Base-by-base conservation (phyloP, 2,113 vertebrate genomes). In the Ardeotis arabs region DNA sequence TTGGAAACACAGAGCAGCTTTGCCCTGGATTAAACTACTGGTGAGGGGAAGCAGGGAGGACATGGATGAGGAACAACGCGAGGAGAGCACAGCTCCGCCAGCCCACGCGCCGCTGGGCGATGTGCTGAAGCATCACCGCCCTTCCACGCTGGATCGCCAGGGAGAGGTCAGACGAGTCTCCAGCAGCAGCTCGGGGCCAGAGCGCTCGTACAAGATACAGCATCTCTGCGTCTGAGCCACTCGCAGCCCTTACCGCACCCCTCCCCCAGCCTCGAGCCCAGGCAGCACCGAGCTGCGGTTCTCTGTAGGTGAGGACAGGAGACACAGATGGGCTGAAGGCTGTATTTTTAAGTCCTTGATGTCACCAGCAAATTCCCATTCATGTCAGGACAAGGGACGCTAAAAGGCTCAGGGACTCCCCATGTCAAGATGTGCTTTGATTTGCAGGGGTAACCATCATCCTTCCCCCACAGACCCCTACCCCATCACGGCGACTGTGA, bases 11-110 rank as follows among this genome's bases (percentile, higher is more conserved):
- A 12, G 84, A 86, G 89, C 8, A 5, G 89, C 91, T 90, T 73
- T 78, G 88, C 86, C 83, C 77, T 81, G 86, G 93, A 92, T 93
- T 83, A 96, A 94, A 88, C 89, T 86, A 94, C 86, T 28, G 66
- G 45, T 6, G 35, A 93, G 45, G 83, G 81, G 76, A 67, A 58
- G 73, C 39, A 66, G 89, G 85, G 92, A 84, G 82, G 90, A 90
- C 25, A 33, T 6, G 9, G 25, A 56, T 1, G 41, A 94, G 75
- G 89, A 83, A 70, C 52, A 55, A 83, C 9, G 35, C 10, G 16
- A 29, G 1, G 44, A 52, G 47, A 74, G 77, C 69, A 25, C 66
- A 50, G 72, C 86, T 74, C 69, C 70, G 39, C 37, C 55, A 53
- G 86, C 62, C 39, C 75, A 69, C 7, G 23, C 49, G 10, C 17